Percentiles rank a stretch among this genome's conserved stretches.
Conservation (phyloP, 2,113 vertebrate species). For the Synodontis membranacea region DNA sequence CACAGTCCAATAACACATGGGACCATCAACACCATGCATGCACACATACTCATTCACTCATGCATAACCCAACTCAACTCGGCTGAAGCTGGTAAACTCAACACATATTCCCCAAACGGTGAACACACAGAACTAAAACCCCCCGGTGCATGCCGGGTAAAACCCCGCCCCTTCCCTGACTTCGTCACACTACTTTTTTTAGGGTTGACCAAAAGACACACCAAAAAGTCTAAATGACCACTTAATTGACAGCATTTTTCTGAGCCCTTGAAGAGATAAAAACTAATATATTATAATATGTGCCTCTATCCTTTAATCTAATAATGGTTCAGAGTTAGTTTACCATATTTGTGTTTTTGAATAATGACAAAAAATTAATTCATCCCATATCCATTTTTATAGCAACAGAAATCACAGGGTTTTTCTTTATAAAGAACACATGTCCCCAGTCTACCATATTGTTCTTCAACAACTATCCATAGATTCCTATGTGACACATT, state of each 20-base stretch:
- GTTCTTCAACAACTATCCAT: not conserved
- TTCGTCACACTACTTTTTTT: no score
- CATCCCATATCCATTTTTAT: not conserved
- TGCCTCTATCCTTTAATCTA: not conserved
- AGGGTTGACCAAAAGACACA: not conserved
- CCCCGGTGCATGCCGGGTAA: no score
- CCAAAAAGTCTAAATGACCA: not conserved
- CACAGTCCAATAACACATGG: no score
- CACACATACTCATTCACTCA: no score
- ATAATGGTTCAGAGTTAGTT: not conserved
- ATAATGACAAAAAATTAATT: not conserved
- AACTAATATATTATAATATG: not conserved
- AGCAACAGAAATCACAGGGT: not conserved
- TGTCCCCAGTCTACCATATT: not conserved
- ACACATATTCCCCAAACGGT: no score
- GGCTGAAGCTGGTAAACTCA: no score
- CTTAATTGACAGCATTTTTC: not conserved
- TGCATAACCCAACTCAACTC: no score
- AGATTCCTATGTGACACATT: not conserved
- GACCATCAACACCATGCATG: no score
- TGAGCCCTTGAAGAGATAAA: not conserved
- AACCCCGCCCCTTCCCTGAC: no score
- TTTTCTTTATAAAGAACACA: not conserved
- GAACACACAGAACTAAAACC: no score
- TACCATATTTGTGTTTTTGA: not conserved